Evolutionary conservation across 1,140 invertebrate genomes (phyloP).

Genomic region (Brachystomella parvula): DNA sequence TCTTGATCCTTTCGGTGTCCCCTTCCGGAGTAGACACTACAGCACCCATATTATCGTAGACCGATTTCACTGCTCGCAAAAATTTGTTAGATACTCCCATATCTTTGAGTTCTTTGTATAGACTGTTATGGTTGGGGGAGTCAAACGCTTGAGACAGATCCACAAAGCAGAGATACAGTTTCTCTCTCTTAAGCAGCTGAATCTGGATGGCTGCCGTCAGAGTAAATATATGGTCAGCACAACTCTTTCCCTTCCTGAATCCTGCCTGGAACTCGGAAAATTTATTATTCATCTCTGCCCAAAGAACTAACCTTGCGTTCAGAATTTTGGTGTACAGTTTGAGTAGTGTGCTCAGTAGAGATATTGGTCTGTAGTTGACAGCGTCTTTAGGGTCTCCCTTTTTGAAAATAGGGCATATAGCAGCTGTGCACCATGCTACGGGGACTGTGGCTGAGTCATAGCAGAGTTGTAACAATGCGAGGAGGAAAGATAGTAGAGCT

Average conservation of each 20-base stretch:
- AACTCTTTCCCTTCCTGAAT: no score
- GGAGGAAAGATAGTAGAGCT: neutral
- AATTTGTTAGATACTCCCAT: neutral
- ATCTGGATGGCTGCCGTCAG: no score
- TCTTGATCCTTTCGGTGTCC: neutral
- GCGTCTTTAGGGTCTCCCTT: slow-evolving; percentile 33
- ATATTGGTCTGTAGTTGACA: slow-evolving; percentile 37
- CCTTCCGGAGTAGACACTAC: neutral
- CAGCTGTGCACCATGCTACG: neutral
- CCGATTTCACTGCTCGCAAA: neutral
- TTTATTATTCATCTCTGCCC: slow-evolving; percentile 17
- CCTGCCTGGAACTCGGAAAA: no score
- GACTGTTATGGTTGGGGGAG: neutral
- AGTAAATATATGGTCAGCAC: no score
- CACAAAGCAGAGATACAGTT: slow-evolving; percentile 1
- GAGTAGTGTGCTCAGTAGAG: slow-evolving; percentile 29
- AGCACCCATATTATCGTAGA: neutral
- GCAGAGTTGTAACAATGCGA: neutral
- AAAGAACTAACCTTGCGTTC: slow-evolving; percentile 28
- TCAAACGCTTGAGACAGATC: neutral
- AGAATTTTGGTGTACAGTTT: slow-evolving; percentile 38
- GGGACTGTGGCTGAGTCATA: slow-evolving; percentile 1
- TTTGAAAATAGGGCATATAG: slow-evolving; percentile 28
- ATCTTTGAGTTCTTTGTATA: neutral
- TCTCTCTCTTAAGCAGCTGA: neutral